Evolutionary conservation across 2,797 vertebrate genomes (phyloP).

Genomic region (Loris lydekkerianus): DNA sequence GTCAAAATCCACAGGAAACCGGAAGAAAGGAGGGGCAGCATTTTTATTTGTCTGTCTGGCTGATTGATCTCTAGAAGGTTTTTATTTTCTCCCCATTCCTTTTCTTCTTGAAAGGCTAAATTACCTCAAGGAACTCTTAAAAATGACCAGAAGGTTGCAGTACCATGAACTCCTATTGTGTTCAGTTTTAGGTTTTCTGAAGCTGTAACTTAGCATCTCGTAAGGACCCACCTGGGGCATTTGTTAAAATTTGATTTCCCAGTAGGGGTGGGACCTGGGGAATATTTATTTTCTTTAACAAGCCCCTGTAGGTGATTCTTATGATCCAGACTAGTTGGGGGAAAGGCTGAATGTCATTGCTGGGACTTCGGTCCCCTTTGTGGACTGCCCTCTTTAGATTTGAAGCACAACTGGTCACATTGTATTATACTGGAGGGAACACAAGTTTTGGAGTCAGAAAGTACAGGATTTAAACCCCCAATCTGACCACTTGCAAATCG

Average conservation of each 20-base stretch:
- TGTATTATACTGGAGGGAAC: background rate
- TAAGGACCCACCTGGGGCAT: background rate
- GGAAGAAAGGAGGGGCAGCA: background rate
- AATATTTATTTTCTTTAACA: slow-evolving; percentile 7
- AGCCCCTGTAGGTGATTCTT: background rate
- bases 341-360: background rate
- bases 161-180: background rate
- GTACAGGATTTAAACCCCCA: background rate
- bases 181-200: slow-evolving; percentile 55
- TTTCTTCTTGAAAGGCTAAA: slow-evolving; percentile 52
- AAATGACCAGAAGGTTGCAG: background rate
- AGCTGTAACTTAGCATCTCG: background rate
- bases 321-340: background rate
- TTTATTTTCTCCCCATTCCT: background rate
- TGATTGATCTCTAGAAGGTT: slow-evolving; percentile 33
- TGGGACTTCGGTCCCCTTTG: background rate
- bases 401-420: background rate
- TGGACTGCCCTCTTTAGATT: background rate
- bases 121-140: slow-evolving; percentile 48
- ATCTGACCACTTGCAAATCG: background rate
- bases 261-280: background rate
- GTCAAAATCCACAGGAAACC: background rate
- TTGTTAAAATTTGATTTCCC: slow-evolving; percentile 63
- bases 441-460: background rate
- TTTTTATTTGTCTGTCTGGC: slow-evolving; percentile 12